A percentile compares a stretch with the other conserved stretches of the same genome.
These are phyloP conservation scores for Erinaceus europaeus DNA, from an alignment of 2,113 vertebrate genomes.

Conservation along the genomic window DNA sequence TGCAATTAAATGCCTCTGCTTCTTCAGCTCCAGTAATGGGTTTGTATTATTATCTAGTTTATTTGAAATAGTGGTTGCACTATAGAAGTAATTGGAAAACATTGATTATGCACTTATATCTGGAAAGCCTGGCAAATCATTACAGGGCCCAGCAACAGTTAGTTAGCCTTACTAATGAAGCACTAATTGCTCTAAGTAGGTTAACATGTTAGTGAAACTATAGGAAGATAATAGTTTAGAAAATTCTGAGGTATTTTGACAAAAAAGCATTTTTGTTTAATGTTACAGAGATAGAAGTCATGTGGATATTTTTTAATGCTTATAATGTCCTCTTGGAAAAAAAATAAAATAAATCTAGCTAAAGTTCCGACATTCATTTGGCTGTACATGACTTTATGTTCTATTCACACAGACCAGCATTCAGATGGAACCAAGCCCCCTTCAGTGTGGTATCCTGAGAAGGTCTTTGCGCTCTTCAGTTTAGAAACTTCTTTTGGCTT, in stretches of 20 bases:
- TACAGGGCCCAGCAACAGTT: constrained; percentile 98
- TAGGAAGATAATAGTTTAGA: constrained; percentile 88
- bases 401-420: constrained; percentile 56
- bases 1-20: constrained; percentile 99
- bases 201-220: constrained; percentile 99
- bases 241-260: constrained; percentile 77
- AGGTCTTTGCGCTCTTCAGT: not conserved
- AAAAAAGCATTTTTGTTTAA: constrained; percentile 69
- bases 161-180: constrained; percentile 99
- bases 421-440: constrained; percentile 60
- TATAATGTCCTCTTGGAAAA: not conserved
- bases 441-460: constrained; percentile 13
- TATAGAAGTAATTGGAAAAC: constrained; percentile 99
- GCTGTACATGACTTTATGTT: constrained; percentile 45
- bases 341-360: not conserved
- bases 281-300: constrained; percentile 62
- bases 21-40: constrained; percentile 97
- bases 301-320: not conserved
- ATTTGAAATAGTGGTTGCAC: constrained; percentile 99
- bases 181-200: constrained; percentile 99
- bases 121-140: constrained; percentile 99
- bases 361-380: constrained; percentile 6
- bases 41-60: constrained; percentile 99
- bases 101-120: constrained; percentile 99
- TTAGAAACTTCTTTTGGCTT: constrained; percentile 16